Conservation (phyloP, 2,888 invertebrate species). For the Volucella inflata region DNA sequence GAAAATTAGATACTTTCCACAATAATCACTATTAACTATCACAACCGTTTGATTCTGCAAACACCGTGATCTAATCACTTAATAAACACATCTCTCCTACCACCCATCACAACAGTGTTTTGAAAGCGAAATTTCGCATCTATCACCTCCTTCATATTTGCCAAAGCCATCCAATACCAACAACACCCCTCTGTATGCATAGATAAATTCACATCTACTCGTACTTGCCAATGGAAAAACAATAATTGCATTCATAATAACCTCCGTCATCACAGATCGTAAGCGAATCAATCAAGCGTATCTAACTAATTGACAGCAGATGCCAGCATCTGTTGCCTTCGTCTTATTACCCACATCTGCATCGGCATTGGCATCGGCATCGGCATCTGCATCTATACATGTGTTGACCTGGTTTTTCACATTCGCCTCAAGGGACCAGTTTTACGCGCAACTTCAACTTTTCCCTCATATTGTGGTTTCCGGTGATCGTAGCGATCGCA, state of each 20-base stretch:
- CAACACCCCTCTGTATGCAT: not conserved
- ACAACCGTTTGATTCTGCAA: too few species aligned
- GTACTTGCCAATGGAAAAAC: constrained; percentile 53
- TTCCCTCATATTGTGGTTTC: constrained; percentile 61
- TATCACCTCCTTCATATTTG: not conserved
- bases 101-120: not conserved
- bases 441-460: constrained; percentile 14
- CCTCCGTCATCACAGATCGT: constrained; percentile 25
- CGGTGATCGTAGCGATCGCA: constrained; percentile 24
- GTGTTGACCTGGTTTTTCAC: constrained; percentile 61
- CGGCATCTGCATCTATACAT: constrained; percentile 29
- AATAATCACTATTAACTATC: too few species aligned
- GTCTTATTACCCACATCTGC: constrained; percentile 44
- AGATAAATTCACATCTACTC: not conserved
- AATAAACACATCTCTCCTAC: too few species aligned
- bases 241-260: constrained; percentile 57
- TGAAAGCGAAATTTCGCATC: constrained; percentile 9
- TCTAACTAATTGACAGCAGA: constrained; percentile 63
- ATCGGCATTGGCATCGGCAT: constrained; percentile 21
- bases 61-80: too few species aligned
- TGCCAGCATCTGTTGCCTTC: constrained; percentile 42
- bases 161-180: constrained; percentile 8
- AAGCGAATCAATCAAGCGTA: constrained; percentile 51
- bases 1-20: too few species aligned
- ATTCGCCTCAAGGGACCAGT: constrained; percentile 19